A percentile compares a stretch with the other conserved stretches of the same genome.
Evolutionary conservation across 2,888 invertebrate genomes (phyloP).

Genomic region (Catocala nupta): DNA sequence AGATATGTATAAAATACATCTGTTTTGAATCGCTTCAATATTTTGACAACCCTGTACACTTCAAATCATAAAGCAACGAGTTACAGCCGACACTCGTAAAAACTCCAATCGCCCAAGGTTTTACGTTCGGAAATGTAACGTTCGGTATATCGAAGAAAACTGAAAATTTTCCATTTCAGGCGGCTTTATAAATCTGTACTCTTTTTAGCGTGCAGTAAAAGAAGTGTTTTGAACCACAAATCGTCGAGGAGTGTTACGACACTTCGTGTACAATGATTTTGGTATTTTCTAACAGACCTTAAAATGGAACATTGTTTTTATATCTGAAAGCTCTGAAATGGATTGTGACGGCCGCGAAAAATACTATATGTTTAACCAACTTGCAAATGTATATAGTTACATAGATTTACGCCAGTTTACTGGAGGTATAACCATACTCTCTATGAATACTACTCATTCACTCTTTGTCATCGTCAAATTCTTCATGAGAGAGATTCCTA

Average conservation of each 20-base stretch:
- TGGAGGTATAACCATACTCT: too few species aligned
- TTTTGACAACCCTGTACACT: constrained; percentile 29
- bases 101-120: constrained; percentile 54
- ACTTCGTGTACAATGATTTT: constrained; percentile 11
- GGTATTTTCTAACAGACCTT: too few species aligned
- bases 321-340: too few species aligned
- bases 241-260: constrained; percentile 7
- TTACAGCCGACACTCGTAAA: constrained; percentile 58
- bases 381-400: too few species aligned
- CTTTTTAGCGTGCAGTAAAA: constrained; percentile 24
- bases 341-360: too few species aligned
- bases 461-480: too few species aligned
- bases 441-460: too few species aligned
- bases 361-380: too few species aligned
- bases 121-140: constrained; percentile 45
- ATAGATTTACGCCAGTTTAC: too few species aligned
- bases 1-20: too few species aligned
- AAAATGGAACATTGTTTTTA: too few species aligned
- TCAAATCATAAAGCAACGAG: constrained; percentile 46
- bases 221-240: constrained; percentile 18
- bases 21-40: neutral
- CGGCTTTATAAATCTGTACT: constrained; percentile 28
- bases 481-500: too few species aligned
- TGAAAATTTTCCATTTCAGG: constrained; percentile 33
- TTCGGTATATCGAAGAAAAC: constrained; percentile 39